Percentiles rank a stretch among this genome's conserved stretches.
Conservation (phyloP, 2,113 vertebrate species). For the Tenebrosternarchus preto region DNA sequence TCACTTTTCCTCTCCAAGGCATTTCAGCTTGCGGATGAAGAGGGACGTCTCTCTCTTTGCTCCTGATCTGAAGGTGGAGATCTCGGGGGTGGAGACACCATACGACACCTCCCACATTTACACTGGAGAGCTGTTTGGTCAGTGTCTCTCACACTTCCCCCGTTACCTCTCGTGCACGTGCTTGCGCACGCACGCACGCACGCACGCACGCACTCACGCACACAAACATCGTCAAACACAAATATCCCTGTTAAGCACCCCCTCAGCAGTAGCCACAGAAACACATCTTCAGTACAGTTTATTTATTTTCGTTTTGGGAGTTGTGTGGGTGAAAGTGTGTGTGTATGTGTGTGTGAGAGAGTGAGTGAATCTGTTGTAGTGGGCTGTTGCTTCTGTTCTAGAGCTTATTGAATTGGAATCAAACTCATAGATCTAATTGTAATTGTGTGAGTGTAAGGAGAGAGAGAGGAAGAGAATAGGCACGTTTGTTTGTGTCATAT, state of each 20-base stretch:
- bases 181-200: slow-evolving; percentile 2
- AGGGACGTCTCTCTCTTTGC: slow-evolving; percentile 88
- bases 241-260: background rate
- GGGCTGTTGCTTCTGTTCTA: background rate
- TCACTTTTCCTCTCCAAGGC: slow-evolving; percentile 65
- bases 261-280: slow-evolving; percentile 3
- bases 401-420: background rate
- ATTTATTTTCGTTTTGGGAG: background rate
- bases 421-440: background rate
- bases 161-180: background rate
- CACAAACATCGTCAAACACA: background rate
- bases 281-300: background rate
- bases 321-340: slow-evolving; percentile 10
- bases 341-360: background rate
- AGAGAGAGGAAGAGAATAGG: too few species aligned
- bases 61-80: slow-evolving; percentile 87
- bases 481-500: background rate
- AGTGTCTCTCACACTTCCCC: slow-evolving; percentile 62
- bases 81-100: slow-evolving; percentile 80
- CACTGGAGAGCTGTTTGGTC: slow-evolving; percentile 92
- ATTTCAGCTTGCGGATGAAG: slow-evolving; percentile 94
- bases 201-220: slow-evolving; percentile 10
- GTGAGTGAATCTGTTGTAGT: slow-evolving; percentile 7
- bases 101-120: slow-evolving; percentile 97
- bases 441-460: slow-evolving; percentile 30